Percentiles rank a stretch among this genome's conserved stretches.
Evolutionary conservation across 2,113 vertebrate species (phyloP).

Genomic region (Myxocyprinus asiaticus): DNA sequence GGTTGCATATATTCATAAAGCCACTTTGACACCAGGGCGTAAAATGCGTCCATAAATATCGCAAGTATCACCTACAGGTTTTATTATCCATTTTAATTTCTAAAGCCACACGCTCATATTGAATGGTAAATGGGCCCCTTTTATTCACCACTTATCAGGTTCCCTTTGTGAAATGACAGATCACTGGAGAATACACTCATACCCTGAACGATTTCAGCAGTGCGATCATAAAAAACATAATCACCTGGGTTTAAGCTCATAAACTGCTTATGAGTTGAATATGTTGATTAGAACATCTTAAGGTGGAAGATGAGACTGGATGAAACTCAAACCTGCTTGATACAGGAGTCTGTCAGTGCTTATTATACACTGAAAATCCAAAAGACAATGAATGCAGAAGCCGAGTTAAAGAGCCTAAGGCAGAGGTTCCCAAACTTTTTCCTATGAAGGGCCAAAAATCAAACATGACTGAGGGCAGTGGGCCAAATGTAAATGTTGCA

Average conservation of each 20-base stretch:
- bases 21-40: background rate
- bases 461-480: too few relatives aligned
- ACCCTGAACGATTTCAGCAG: conserved; percentile 62
- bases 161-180: conserved; percentile 42
- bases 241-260: conserved; percentile 84
- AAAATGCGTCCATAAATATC: conserved; percentile 16
- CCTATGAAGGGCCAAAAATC: too few relatives aligned
- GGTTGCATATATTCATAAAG: too few relatives aligned
- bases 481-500: too few relatives aligned
- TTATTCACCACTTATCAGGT: conserved; percentile 4
- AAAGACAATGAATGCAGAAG: conserved; percentile 48
- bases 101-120: conserved; percentile 11
- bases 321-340: conserved; percentile 82
- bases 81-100: conserved; percentile 1
- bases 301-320: conserved; percentile 83
- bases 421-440: background rate
- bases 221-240: conserved; percentile 75
- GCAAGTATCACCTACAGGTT: background rate
- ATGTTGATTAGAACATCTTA: conserved; percentile 88
- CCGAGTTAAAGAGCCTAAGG: conserved; percentile 47
- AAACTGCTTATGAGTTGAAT: conserved; percentile 86
- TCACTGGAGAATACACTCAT: conserved; percentile 48
- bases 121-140: background rate
- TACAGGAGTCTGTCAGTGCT: conserved; percentile 77
- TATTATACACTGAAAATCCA: conserved; percentile 72